phyloP scores from a whole-genome alignment of 1,140 invertebrate genomes.

The Gryon sp. region DNA sequence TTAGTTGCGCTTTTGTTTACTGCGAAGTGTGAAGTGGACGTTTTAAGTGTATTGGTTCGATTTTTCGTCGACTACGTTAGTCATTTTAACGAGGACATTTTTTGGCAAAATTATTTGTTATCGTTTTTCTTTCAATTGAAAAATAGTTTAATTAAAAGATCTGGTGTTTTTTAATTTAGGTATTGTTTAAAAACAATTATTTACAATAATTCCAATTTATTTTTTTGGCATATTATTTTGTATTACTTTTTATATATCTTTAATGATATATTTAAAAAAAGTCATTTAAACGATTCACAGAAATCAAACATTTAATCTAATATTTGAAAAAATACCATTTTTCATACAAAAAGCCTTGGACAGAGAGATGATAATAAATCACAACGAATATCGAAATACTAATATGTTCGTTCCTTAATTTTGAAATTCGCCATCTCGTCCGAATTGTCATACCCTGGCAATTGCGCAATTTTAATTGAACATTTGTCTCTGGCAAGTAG shows the following conservation, averaged over 20 bases:
- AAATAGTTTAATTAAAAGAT: no score
- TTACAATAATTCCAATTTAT: no score
- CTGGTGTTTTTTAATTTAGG: background rate
- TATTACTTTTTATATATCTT: background rate
- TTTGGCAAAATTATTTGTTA: no score
- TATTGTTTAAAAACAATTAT: no score
- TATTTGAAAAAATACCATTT: background rate
- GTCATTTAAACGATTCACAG: no score
- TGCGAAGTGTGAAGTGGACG: background rate
- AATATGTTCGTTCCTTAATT: constrained; percentile 56
- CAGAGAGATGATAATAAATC: constrained; percentile 25
- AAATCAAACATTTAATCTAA: no score
- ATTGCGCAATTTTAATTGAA: constrained; percentile 56
- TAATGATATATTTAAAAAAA: no score
- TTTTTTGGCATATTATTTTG: background rate
- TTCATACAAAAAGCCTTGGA: background rate
- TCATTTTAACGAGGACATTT: no score
- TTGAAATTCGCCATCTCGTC: constrained; percentile 35
- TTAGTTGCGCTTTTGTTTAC: background rate
- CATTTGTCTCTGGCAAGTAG: constrained; percentile 56
- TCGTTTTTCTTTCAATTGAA: no score
- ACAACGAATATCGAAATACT: constrained; percentile 14
- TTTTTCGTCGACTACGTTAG: no score
- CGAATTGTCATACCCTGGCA: constrained; percentile 21
- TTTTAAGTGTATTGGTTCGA: no score